These are phyloP conservation scores for Cladorhizidae sp. DNA, from an alignment of 37 sponge, comb jelly and placozoan genomes.

Conservation along the genomic window DNA sequence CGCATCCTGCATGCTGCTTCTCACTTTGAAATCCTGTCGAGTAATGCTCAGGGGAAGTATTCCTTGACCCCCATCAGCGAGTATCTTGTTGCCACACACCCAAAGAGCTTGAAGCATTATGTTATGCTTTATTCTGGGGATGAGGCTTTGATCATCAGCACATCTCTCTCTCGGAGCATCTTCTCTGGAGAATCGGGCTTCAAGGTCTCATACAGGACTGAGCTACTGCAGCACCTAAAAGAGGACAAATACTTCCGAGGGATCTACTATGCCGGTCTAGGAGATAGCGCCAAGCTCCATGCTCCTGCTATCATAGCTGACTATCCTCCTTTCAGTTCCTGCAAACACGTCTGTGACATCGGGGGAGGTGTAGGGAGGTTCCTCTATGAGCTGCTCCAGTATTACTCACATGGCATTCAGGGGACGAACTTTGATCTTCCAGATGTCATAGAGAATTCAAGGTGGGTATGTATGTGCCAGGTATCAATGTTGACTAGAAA, in stretches of 20 bases:
- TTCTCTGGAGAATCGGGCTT: conserved; percentile 73
- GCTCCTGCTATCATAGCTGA: conserved; percentile 81
- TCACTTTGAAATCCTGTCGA: conserved; percentile 71
- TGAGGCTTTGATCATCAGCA: conserved; percentile 70
- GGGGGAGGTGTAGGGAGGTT: conserved; percentile 85
- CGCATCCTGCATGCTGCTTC: conserved; percentile 74
- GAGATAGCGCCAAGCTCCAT: conserved; percentile 46
- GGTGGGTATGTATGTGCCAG: too few relatives aligned
- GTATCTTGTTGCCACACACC: conserved; percentile 67
- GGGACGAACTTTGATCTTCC: conserved; percentile 84
- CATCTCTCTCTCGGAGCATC: conserved; percentile 66
- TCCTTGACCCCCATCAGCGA: conserved; percentile 64
- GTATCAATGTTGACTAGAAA: too few relatives aligned
- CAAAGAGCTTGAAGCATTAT: conserved; percentile 72
- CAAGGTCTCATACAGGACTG: conserved; percentile 69
- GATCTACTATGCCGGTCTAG: conserved; percentile 49
- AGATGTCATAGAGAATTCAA: conserved; percentile 56
- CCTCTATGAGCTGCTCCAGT: conserved; percentile 47
- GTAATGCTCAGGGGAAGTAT: conserved; percentile 51
- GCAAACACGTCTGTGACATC: conserved; percentile 83
- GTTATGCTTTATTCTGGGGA: conserved; percentile 75
- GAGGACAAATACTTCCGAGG: conserved; percentile 44
- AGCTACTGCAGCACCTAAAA: conserved; percentile 61
- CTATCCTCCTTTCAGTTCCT: conserved; percentile 74
- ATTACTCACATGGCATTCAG: conserved; percentile 63